phyloP scores from a whole-genome alignment of 2,888 invertebrate genomes.

The Orthosia cruda region DNA sequence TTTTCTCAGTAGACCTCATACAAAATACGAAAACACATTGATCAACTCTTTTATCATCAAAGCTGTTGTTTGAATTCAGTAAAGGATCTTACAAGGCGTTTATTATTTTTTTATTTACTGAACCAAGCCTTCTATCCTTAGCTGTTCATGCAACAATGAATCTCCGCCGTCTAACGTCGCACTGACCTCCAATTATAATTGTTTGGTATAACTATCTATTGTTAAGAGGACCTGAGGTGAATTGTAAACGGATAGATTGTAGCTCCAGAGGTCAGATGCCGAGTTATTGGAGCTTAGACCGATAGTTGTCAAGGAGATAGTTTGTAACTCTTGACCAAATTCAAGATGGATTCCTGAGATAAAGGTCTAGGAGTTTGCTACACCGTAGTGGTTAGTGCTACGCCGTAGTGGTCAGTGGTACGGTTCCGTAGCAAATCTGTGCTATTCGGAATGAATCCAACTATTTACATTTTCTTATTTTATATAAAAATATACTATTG shows the following conservation, averaged over 20 bases:
- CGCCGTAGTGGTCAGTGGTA: neutral
- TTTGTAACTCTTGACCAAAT: slow-evolving; percentile 20
- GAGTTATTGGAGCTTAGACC: slow-evolving; percentile 36
- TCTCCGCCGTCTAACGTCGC: slow-evolving; percentile 45
- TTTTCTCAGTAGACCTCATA: too few relatives aligned
- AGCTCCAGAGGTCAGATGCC: slow-evolving; percentile 26
- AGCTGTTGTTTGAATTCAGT: too few relatives aligned
- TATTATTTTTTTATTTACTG: neutral
- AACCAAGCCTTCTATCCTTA: neutral
- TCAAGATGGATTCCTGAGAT: slow-evolving; percentile 11
- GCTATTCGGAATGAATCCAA: neutral
- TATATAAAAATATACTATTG: too few relatives aligned
- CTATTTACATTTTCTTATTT: neutral
- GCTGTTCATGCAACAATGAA: slow-evolving; percentile 17
- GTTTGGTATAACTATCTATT: slow-evolving; percentile 48
- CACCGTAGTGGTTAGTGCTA: slow-evolving; percentile 33
- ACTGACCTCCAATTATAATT: slow-evolving; percentile 66
- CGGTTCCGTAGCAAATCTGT: slow-evolving; percentile 17
- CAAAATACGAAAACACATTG: too few relatives aligned
- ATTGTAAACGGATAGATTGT: slow-evolving; percentile 49
- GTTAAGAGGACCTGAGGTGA: slow-evolving; percentile 52
- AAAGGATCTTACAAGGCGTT: too few relatives aligned
- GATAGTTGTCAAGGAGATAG: slow-evolving; percentile 24
- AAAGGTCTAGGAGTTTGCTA: slow-evolving; percentile 15
- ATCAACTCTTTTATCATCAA: too few relatives aligned